These are phyloP conservation scores for Chloropsis cyanopogon DNA, from an alignment of 2,113 vertebrate species.

Conservation along the genomic window DNA sequence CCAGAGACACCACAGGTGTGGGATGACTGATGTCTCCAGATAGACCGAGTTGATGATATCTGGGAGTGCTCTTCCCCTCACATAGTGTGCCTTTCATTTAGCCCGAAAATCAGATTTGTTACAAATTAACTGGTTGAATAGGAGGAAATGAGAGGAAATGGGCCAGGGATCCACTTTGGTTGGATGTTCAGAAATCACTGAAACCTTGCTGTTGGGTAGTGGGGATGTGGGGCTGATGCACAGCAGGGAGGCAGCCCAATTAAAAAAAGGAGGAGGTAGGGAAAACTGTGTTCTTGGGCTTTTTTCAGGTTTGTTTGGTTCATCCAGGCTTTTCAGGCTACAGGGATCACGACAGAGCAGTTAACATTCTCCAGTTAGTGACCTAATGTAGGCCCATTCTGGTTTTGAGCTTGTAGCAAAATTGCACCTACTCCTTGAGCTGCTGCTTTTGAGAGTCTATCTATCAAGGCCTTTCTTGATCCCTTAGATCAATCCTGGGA, in stretches of 20 bases:
- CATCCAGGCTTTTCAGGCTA: neutral
- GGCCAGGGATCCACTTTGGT: neutral
- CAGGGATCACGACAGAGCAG: neutral
- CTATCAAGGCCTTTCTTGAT: conserved; percentile 10
- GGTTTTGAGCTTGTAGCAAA: neutral
- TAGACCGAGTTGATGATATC: neutral
- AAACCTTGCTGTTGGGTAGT: neutral
- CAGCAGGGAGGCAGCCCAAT: neutral
- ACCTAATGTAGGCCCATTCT: neutral
- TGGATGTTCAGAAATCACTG: neutral
- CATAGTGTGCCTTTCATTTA: neutral
- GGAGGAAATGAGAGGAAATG: neutral
- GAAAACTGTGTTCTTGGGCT: neutral
- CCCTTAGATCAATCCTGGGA: conserved; percentile 7
- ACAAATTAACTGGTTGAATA: neutral
- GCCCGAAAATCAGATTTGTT: neutral
- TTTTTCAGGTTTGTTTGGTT: neutral
- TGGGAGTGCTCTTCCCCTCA: neutral
- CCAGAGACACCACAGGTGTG: rapidly evolving
- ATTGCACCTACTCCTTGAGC: conserved; percentile 5
- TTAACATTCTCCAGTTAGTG: neutral
- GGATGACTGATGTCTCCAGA: neutral
- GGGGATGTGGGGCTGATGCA: neutral
- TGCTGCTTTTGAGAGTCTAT: neutral
- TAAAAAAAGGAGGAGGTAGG: neutral